Evolutionary conservation across 2,797 vertebrate genomes (phyloP), one percentile per base, ranked within the genome.

Genomic region (Denticeps clupeoides): DNA sequence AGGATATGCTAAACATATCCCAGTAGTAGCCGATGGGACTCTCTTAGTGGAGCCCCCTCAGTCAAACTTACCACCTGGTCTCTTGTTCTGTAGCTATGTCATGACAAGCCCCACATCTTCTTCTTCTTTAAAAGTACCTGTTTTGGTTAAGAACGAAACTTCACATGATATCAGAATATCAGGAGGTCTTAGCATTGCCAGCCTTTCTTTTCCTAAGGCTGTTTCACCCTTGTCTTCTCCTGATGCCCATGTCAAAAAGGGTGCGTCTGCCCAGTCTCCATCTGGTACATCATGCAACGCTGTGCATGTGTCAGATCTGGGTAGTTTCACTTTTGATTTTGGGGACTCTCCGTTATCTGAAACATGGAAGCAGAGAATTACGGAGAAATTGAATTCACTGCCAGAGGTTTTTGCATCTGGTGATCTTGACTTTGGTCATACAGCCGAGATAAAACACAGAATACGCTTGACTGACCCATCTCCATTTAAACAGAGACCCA

Each of bases 351-450:
- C 32, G 3, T 10, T 55, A 6, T 29, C 58, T 22, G 44, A 38
- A 11, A 24, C 38, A 1, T 45, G 50, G 50, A 52, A 28, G 10
- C 24, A 55, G 5, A 56, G 40, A 24, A 48, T 55, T 7, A 51
- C 43, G 1, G 44, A 5, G 11, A 51, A 44, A 50, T 50, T 23
- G 24, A 56, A 41, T 60, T 67, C 59, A 64, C 68, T 5, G 4
- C 38, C 7, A 9, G 9, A n/a, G n/a, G n/a, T n/a, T n/a, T n/a
- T n/a, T n/a, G n/a, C n/a, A n/a, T n/a, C n/a, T n/a, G n/a, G n/a
- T n/a, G n/a, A n/a, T n/a, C n/a, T n/a, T n/a, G n/a, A n/a, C n/a
- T n/a, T n/a, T n/a, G n/a, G n/a, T n/a, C n/a, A n/a, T n/a, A n/a
- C n/a, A n/a, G n/a, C n/a, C n/a, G n/a, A n/a, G n/a, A n/a, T n/a